phyloP scores from a whole-genome alignment of 2,113 vertebrate genomes.

The Anser cygnoides region DNA sequence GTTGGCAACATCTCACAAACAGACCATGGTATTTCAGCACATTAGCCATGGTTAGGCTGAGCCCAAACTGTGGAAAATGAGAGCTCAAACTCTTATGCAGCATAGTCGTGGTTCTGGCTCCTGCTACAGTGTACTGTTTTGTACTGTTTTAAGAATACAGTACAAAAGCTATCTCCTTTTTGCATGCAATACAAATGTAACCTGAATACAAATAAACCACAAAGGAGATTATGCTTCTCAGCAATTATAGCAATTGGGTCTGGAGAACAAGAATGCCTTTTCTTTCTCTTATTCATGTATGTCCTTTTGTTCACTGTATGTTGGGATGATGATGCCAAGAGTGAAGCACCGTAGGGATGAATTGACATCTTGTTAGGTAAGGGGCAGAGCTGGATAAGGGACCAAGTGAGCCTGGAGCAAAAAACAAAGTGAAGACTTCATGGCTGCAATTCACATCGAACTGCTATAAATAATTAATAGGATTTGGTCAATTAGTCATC shows the following conservation, averaged over 20 bases:
- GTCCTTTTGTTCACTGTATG: background rate
- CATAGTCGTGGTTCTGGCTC: background rate
- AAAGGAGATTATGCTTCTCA: background rate
- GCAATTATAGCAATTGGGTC: background rate
- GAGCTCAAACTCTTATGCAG: background rate
- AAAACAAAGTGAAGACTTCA: background rate
- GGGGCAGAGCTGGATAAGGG: background rate
- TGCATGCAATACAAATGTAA: background rate
- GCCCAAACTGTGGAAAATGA: background rate
- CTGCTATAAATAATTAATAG: background rate
- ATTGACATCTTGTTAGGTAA: background rate
- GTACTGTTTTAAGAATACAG: background rate
- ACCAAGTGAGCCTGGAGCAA: background rate
- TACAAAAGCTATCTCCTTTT: background rate
- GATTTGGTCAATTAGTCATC: background rate
- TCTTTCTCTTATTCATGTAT: background rate
- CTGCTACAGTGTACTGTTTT: background rate
- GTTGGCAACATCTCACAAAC: background rate
- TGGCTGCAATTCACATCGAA: background rate
- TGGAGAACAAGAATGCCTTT: background rate
- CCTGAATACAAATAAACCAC: background rate
- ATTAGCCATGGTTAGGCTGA: background rate
- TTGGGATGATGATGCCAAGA: rapidly evolving
- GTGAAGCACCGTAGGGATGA: background rate
- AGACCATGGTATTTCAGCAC: background rate